phyloP scores from a whole-genome alignment of 2,888 invertebrate species.

The Aporophyla lueneburgensis region DNA sequence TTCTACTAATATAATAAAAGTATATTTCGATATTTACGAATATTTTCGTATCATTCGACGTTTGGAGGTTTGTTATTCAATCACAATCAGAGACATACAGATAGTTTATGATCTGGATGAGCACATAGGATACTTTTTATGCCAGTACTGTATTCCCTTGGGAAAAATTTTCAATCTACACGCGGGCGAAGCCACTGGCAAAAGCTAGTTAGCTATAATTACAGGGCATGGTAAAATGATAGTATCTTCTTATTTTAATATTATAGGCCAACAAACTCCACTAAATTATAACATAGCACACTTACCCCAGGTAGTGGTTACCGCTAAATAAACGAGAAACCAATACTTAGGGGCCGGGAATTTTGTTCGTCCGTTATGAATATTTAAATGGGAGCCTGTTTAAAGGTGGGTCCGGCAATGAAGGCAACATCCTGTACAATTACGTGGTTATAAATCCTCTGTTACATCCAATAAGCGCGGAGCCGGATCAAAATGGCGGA shows the following conservation, averaged over 20 bases:
- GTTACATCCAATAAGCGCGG: constrained; percentile 54
- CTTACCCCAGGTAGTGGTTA: constrained; percentile 24
- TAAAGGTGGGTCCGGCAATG: constrained; percentile 47
- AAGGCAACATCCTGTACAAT: constrained; percentile 54
- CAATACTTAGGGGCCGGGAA: constrained; percentile 39
- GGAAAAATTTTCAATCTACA: too few species aligned
- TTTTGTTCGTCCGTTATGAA: constrained; percentile 53
- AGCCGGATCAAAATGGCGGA: constrained; percentile 42
- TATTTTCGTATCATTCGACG: too few species aligned
- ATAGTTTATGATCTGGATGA: too few species aligned
- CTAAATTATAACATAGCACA: constrained; percentile 45
- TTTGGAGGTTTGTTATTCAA: too few species aligned
- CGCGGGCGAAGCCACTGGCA: too few species aligned
- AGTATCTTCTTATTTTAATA: constrained; percentile 9
- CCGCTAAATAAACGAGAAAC: constrained; percentile 44
- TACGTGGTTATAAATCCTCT: constrained; percentile 60
- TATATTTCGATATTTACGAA: too few species aligned
- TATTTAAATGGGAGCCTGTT: constrained; percentile 57
- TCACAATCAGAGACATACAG: too few species aligned
- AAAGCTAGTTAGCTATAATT: neutral
- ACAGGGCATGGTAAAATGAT: neutral
- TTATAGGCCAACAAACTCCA: constrained; percentile 9
- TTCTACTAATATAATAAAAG: too few species aligned
- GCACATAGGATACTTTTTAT: too few species aligned
- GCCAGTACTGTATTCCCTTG: too few species aligned